Percentiles rank a stretch among this genome's conserved stretches.
Evolutionary conservation across 2,113 vertebrate species (phyloP).

Genomic region (Anoplopoma fimbria): DNA sequence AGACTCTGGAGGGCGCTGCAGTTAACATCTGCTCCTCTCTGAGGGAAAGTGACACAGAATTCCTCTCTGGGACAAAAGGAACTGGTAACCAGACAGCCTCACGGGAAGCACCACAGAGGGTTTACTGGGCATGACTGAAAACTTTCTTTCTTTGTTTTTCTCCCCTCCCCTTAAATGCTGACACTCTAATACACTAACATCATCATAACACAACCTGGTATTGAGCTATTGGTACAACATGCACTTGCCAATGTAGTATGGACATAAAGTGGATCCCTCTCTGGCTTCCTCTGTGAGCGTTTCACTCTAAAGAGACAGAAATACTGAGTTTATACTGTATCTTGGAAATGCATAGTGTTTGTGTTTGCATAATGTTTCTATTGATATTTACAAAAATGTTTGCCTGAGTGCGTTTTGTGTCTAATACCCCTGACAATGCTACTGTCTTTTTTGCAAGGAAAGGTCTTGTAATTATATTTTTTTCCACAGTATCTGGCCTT

Average conservation of each 20-base stretch:
- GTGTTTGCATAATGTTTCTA: not conserved
- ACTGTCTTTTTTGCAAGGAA: conserved; percentile 51
- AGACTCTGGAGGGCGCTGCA: conserved; percentile 65
- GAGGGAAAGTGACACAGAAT: conserved; percentile 29
- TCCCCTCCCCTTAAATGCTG: conserved; percentile 9
- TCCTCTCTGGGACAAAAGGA: conserved; percentile 72
- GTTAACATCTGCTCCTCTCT: conserved; percentile 12
- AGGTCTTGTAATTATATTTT: conserved; percentile 65
- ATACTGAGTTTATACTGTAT: not conserved
- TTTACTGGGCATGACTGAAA: conserved; percentile 69
- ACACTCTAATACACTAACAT: conserved; percentile 54
- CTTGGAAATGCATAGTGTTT: not conserved
- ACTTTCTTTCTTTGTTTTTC: conserved; percentile 38
- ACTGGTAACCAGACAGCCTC: conserved; percentile 68
- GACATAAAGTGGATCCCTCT: not conserved
- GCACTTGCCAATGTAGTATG: not conserved
- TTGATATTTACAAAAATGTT: not conserved
- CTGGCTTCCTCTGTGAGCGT: not conserved
- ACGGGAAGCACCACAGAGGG: conserved; percentile 68
- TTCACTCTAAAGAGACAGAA: not conserved
- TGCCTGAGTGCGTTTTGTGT: not conserved
- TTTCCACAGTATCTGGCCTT: conserved; percentile 65
- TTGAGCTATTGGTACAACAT: conserved; percentile 3
- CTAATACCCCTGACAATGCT: not conserved
- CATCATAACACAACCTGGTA: not conserved